Percentiles rank a stretch among this genome's conserved stretches.
These are phyloP conservation scores for Luperina nickerlii DNA, from an alignment of 2,888 invertebrate species.

Conservation along the genomic window DNA sequence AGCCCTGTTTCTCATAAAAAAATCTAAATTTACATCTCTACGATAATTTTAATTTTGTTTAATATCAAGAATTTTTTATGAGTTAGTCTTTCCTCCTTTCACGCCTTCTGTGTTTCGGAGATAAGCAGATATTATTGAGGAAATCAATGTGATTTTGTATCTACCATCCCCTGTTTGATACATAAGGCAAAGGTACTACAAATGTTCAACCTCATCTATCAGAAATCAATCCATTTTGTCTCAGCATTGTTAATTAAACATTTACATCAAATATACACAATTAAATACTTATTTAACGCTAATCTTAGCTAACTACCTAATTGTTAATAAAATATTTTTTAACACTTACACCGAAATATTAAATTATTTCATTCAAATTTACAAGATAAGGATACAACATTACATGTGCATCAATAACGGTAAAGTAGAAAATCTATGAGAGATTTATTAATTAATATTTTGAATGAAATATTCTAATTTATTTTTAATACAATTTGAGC, in stretches of 20 bases:
- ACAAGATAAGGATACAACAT: constrained; percentile 69
- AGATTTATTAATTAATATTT: constrained; percentile 49
- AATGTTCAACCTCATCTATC: constrained; percentile 28
- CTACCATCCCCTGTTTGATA: constrained; percentile 14
- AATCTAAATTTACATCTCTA: constrained; percentile 47
- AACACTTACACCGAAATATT: constrained; percentile 74
- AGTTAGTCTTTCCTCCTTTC: not conserved
- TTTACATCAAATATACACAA: constrained; percentile 81
- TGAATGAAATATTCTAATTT: constrained; percentile 80
- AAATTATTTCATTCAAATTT: constrained; percentile 76
- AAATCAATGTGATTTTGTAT: constrained; percentile 26
- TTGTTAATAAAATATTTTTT: constrained; percentile 73
- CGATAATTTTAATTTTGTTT: constrained; percentile 17
- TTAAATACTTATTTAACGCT: constrained; percentile 69
- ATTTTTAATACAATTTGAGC: constrained; percentile 83
- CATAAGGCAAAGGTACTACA: constrained; percentile 38
- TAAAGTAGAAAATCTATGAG: constrained; percentile 49
- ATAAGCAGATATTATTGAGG: constrained; percentile 11
- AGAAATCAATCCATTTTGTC: constrained; percentile 26
- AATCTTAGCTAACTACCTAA: constrained; percentile 72
- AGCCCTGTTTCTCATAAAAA: constrained; percentile 76
- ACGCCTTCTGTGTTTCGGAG: not conserved
- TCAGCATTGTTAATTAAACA: constrained; percentile 66
- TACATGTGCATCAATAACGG: constrained; percentile 70
- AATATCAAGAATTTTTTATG: constrained; percentile 29